phyloP scores from a whole-genome alignment of 1,140 invertebrate genomes.

The Rhagoletis zephyria region DNA sequence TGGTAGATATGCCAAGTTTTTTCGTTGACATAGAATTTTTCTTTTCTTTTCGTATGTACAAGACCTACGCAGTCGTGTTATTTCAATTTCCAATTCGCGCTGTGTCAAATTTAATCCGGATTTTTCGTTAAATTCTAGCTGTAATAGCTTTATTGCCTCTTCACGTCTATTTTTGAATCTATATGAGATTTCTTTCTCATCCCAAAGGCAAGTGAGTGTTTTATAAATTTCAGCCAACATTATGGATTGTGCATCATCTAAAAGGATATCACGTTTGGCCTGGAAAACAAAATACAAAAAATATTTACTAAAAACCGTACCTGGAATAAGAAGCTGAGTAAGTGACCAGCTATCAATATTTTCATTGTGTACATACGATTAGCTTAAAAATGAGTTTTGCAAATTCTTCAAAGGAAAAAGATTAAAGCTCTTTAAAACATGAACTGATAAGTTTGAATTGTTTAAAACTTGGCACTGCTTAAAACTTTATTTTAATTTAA shows the following conservation, averaged over 20 bases:
- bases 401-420: too few species aligned
- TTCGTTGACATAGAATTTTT: neutral
- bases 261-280: too few species aligned
- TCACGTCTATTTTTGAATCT: slow-evolving; percentile 53
- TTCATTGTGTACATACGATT: too few species aligned
- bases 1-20: neutral
- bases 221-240: slow-evolving; percentile 54
- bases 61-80: slow-evolving; percentile 7
- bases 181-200: slow-evolving; percentile 38
- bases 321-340: too few species aligned
- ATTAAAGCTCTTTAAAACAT: too few species aligned
- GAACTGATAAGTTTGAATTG: too few species aligned
- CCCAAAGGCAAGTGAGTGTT: slow-evolving; percentile 42
- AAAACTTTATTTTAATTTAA: too few species aligned
- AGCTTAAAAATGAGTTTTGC: too few species aligned
- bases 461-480: too few species aligned
- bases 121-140: neutral
- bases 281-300: too few species aligned
- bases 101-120: neutral
- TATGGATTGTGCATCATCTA: slow-evolving; percentile 12
- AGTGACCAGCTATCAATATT: too few species aligned
- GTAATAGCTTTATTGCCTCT: slow-evolving; percentile 5
- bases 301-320: too few species aligned
- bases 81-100: slow-evolving; percentile 10
- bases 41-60: neutral